Evolutionary conservation across 2,113 vertebrate species (phyloP), one percentile per base, ranked within the genome.

Genomic region (Oreocharis arfaki): DNA sequence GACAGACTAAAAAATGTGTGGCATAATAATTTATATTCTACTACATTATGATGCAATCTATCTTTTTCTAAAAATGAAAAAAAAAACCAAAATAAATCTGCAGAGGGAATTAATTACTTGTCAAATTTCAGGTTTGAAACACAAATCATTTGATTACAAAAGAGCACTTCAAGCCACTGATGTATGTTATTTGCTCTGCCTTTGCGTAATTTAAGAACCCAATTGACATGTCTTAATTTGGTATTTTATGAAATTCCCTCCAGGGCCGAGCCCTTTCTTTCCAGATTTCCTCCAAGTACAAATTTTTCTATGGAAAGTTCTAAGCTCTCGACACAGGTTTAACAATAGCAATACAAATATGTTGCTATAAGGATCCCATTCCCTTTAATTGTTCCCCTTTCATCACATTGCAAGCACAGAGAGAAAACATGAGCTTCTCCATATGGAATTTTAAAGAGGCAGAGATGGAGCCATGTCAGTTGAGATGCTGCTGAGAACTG

Each of bases 231-330:
- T 96, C 87, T 89, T 94, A 79, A 89, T 94, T 90, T 93, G 82
- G 32, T 95, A 68, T 85, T 96, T 96, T 94, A 91, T 92, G 71
- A 89, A 96, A 91, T 64, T 91, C 76, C 56, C 74, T 93, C 63
- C 24, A 77, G 61, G 78, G 59, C 84, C 80, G 87, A 89, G 39
- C 37, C 67, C 77, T 65, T 94, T 85, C 32, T 86, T 92, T 90
- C 56, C 37, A 95, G 68, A 88, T 90, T 87, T 95, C 18, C 18
- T 80, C 63, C 69, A 75, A 93, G 41, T 86, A 78, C 59, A 82
- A 46, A 11, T 91, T 78, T 95, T 93, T 80, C 74, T 89, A 8
- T 57, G 59, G 52, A 39, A 70, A 55, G 23, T 87, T 93, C 63
- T 93, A 79, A 81, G 80, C 56, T 84, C 73, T 70, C 32, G 41